phyloP scores from a whole-genome alignment of 1,140 invertebrate genomes.

The Drosophila melanica region DNA sequence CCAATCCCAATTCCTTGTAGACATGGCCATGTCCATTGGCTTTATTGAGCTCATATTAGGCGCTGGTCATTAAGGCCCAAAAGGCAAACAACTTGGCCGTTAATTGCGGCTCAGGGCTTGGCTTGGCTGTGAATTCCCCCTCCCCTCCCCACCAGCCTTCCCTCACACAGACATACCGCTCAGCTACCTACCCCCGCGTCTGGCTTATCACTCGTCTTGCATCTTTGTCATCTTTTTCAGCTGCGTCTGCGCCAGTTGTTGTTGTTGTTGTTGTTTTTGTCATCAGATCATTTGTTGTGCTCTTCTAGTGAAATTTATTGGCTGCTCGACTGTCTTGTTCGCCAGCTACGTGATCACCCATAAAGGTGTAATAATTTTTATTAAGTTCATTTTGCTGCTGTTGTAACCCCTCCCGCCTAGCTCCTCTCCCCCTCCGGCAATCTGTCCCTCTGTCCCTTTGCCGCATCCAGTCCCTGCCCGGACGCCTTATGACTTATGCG shows the following conservation, averaged over 20 bases:
- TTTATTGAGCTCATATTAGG: slow-evolving; percentile 49
- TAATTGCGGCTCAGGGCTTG: slow-evolving; percentile 26
- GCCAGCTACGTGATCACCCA: slow-evolving; percentile 77
- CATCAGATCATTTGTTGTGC: slow-evolving; percentile 63
- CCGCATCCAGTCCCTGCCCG: background rate
- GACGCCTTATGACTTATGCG: slow-evolving; percentile 73
- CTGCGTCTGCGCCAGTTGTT: slow-evolving; percentile 10
- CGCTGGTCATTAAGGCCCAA: slow-evolving; percentile 48
- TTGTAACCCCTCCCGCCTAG: background rate
- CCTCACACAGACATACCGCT: background rate
- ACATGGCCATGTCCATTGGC: slow-evolving; percentile 32
- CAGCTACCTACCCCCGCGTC: background rate
- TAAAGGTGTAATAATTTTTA: slow-evolving; percentile 83
- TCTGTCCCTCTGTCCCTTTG: background rate
- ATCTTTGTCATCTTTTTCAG: slow-evolving; percentile 53
- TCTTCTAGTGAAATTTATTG: slow-evolving; percentile 78
- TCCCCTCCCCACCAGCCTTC: background rate
- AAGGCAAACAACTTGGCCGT: slow-evolving; percentile 32
- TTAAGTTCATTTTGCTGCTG: slow-evolving; percentile 56
- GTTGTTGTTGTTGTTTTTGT: slow-evolving; percentile 15
- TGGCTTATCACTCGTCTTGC: slow-evolving; percentile 49
- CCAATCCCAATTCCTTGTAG: slow-evolving; percentile 10
- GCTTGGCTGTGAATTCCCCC: background rate
- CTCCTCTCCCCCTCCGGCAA: background rate
- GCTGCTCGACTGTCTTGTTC: slow-evolving; percentile 43